These are phyloP conservation scores for Xylocampa areola DNA, from an alignment of 2,888 invertebrate genomes.

Conservation along the genomic window DNA sequence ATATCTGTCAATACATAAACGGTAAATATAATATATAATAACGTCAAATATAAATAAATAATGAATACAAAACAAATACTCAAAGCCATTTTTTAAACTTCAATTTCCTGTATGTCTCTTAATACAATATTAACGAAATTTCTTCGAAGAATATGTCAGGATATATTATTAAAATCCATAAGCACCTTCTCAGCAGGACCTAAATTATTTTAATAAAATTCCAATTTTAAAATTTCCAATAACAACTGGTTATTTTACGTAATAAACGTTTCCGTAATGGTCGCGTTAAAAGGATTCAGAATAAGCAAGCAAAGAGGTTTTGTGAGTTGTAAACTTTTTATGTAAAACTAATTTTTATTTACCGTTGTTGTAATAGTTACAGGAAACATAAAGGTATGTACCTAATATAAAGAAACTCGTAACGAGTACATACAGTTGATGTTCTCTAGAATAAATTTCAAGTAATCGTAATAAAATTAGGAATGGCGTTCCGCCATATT, in stretches of 20 bases:
- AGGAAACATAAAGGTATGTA: not conserved
- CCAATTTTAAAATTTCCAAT: constrained; percentile 46
- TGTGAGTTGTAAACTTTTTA: constrained; percentile 21
- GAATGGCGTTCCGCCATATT: too few relatives aligned
- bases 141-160: constrained; percentile 33
- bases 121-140: constrained; percentile 30
- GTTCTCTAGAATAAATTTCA: too few relatives aligned
- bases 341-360: constrained; percentile 21
- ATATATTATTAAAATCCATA: constrained; percentile 23
- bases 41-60: too few relatives aligned
- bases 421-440: too few relatives aligned
- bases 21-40: too few relatives aligned
- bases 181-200: constrained; percentile 22
- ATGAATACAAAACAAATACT: constrained; percentile 28
- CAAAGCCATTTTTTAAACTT: constrained; percentile 11
- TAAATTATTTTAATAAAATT: constrained; percentile 35
- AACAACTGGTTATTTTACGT: constrained; percentile 37
- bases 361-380: constrained; percentile 13
- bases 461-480: too few relatives aligned
- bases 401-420: too few relatives aligned
- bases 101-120: constrained; percentile 33
- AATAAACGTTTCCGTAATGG: constrained; percentile 44
- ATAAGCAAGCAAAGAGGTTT: constrained; percentile 34
- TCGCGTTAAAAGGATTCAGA: constrained; percentile 16
- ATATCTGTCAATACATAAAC: too few relatives aligned